A percentile compares a stretch with the other conserved stretches of the same genome.
Evolutionary conservation across 2,797 vertebrate species (phyloP).

Genomic region (Halcyon smyrnensis): DNA sequence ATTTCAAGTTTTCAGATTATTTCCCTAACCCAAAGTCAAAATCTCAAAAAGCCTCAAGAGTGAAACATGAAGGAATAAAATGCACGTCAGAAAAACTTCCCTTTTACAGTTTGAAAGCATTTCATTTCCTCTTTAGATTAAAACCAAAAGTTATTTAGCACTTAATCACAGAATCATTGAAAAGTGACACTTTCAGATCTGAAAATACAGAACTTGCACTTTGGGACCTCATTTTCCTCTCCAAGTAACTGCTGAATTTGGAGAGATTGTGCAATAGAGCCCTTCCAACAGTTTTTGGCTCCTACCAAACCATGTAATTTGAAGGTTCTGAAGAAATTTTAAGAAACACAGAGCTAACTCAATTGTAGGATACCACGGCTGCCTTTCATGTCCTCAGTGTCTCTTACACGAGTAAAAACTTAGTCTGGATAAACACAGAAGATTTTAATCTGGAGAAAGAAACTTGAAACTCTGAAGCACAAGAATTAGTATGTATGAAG

Average conservation of each 20-base stretch:
- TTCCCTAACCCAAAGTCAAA: not conserved
- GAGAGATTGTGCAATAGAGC: not conserved
- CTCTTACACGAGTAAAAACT: slow-evolving; percentile 30
- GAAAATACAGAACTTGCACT: not conserved
- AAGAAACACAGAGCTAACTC: slow-evolving; percentile 22
- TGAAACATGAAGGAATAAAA: not conserved
- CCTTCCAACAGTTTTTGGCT: slow-evolving; percentile 42
- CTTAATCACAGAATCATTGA: not conserved
- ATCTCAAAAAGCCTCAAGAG: not conserved
- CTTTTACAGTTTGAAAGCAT: not conserved
- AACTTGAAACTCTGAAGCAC: not conserved
- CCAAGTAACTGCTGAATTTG: not conserved
- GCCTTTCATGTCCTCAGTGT: not conserved
- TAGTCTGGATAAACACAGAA: slow-evolving; percentile 9
- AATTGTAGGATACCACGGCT: not conserved
- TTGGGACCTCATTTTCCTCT: not conserved
- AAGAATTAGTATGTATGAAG: not conserved
- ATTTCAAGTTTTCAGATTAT: not conserved
- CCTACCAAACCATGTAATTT: not conserved
- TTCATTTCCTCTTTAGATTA: not conserved
- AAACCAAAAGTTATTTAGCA: not conserved
- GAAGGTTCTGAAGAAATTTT: slow-evolving; percentile 32
- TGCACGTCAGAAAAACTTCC: not conserved
- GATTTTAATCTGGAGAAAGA: slow-evolving; percentile 11
- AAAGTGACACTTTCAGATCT: not conserved